Evolutionary conservation across 2,888 invertebrate species (phyloP), one percentile per base, ranked within the genome.

Genomic region (Cylloceria caligata): DNA sequence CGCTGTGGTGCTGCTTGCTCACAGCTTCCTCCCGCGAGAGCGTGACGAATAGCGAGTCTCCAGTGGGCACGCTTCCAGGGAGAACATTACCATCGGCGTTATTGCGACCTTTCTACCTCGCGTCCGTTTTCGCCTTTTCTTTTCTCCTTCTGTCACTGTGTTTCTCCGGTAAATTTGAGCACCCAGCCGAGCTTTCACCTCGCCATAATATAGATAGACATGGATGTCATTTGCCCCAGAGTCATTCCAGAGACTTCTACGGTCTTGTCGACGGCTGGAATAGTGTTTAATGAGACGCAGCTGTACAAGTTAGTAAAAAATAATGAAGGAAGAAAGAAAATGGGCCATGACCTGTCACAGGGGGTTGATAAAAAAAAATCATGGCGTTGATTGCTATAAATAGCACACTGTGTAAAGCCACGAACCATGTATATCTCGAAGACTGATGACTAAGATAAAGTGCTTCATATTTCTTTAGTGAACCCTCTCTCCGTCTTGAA

Each of bases 1-100:
- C 69, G 36, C 55, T 36, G 24, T 27, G 64, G 60, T 27, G 45
- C 47, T 39, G 47, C 65, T 60, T 30, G 39, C 24, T 47, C 45
- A 16, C 19, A 36, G 55, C 71, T 65, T 60, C 16, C 30, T 42
- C 74, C 34, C 65, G 47, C 68, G 45, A 71, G 72, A 75, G 39
- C 67, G 69, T 84, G 82, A 84, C 68, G 73, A 83, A 85, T 80
- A 72, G 69, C 36, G 36, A 34, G 68, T 83, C 67, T 73, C 71
- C 57, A 52, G 64, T 83, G 85, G 82, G 84, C 85, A 81, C 45
- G 36, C 67, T 80, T 83, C 85, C 85, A 83, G 65, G 45, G 67
- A 55, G 81, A 69, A 79, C 79, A 81, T 79, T 83, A 81, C 73
- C 76, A 57, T 39, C 62, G 67, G 55, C 55, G 71, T 84, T 84